phyloP scores from a whole-genome alignment of 2,797 vertebrate genomes.

The Micropoecilia bifurca region DNA sequence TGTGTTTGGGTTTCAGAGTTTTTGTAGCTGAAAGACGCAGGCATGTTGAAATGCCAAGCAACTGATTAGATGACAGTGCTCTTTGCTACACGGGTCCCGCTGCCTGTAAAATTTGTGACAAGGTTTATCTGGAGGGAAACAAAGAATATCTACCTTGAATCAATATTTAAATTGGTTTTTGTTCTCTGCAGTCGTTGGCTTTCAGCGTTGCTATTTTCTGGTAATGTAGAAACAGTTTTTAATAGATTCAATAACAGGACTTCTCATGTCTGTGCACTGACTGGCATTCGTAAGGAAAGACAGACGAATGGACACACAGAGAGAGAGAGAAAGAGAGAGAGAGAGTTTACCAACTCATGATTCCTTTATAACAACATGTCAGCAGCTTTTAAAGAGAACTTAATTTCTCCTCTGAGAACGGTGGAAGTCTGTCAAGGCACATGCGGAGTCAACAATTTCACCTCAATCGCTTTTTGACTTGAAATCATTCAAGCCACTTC shows the following conservation, averaged over 20 bases:
- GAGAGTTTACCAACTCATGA: not conserved
- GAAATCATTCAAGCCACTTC: not conserved
- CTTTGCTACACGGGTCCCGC: not conserved
- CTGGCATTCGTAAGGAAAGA: not conserved
- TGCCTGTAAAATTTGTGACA: not conserved
- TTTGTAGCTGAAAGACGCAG: not conserved
- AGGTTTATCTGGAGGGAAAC: not conserved
- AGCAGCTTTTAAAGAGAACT: not conserved
- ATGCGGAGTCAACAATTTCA: not conserved
- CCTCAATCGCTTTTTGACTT: not conserved
- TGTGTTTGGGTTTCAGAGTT: constrained; percentile 4
- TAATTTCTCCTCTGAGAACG: not conserved
- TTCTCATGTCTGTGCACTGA: not conserved
- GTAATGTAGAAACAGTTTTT: not conserved
- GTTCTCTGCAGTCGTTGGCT: not conserved
- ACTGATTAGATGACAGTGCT: not conserved
- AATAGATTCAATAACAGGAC: constrained; percentile 3
- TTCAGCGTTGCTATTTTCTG: not conserved
- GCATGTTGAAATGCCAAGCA: not conserved
- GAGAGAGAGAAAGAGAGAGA: not conserved
- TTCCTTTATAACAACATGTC: not conserved
- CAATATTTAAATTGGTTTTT: not conserved
- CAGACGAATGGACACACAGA: not conserved
- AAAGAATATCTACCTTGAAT: not conserved
- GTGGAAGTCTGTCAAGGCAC: not conserved